Evolutionary conservation across 2,888 invertebrate species (phyloP), one percentile per base, ranked within the genome.

Genomic region (Hirtodrosophila confusa): DNA sequence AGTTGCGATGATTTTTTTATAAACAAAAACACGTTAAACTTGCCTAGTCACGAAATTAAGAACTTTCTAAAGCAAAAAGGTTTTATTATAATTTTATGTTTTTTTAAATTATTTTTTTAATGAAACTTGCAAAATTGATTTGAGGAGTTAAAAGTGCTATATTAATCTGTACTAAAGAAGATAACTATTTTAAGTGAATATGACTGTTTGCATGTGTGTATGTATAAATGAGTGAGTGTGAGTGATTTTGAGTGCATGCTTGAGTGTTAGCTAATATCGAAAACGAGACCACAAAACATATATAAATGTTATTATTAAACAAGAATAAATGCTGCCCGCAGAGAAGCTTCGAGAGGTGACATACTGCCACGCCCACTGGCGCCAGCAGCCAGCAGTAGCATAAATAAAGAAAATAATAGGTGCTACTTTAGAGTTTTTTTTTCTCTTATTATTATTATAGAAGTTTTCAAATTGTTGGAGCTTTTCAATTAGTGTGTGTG

Each of bases 11-110:
- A 64, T 57, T 67, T 51, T 66, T 65, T 69, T 73, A 69, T 44
- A 36, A 47, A 37, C 48, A n/a, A 55, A 49, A 67, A 64, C 65
- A 61, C 64, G 45, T 69, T 48, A 76, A 83, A 80, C 80, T 85
- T 88, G 86, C 87, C 86, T 87, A 87, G 86, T 87, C 86, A 87
- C 87, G 88, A 85, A 70, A 86, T 78, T 69, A 75, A 79, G 71
- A 80, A 86, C 75, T 83, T 76, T 84, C 74, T 62, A 69, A 76
- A 53, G 75, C 76, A 66, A 84, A 80, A 75, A 56, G 60, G 58
- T 67, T 61, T 60, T 43, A 41, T 60, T 53, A 48, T 67, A 29
- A 57, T 54, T 65, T 70, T 62, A 53, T 75, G 53, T 65, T 57
- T 62, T 71, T 69, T 72, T 60, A 55, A 73, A 60, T 55, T 54